Conservation (phyloP, 2,888 invertebrate species). For the Nomada ruficornis region DNA sequence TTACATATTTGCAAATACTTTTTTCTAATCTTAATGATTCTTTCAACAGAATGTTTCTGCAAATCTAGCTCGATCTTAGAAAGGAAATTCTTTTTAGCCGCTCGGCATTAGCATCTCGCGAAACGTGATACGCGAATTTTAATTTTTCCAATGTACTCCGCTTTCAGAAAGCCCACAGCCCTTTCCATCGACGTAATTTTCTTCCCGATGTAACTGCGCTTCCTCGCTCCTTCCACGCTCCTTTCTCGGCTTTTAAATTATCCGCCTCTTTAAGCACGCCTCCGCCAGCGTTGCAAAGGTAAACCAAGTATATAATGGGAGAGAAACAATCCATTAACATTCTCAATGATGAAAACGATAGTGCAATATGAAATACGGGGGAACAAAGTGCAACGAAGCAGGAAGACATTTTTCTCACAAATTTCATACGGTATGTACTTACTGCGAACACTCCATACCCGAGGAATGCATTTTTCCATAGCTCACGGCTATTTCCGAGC, state of each 20-base stretch:
- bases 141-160: slow-evolving; percentile 44
- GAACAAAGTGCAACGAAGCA: not conserved
- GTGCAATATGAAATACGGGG: slow-evolving; percentile 13
- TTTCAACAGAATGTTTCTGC: no score
- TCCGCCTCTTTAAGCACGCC: slow-evolving; percentile 53
- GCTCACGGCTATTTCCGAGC: not conserved
- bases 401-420: slow-evolving; percentile 4
- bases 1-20: not conserved
- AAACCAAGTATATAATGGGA: slow-evolving; percentile 39
- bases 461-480: slow-evolving; percentile 31
- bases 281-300: slow-evolving; percentile 33
- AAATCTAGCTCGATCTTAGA: not conserved
- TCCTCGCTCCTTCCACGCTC: not conserved
- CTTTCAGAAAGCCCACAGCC: slow-evolving; percentile 45
- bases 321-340: slow-evolving; percentile 58
- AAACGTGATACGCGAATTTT: slow-evolving; percentile 28
- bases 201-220: slow-evolving; percentile 50
- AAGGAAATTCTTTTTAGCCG: slow-evolving; percentile 4
- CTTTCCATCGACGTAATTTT: slow-evolving; percentile 58
- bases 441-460: slow-evolving; percentile 32
- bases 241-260: slow-evolving; percentile 51
- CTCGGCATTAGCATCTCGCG: not conserved
- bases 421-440: no score
- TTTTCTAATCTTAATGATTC: no score
- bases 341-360: slow-evolving; percentile 26